Base-by-base conservation (phyloP, 2,888 invertebrate genomes). In the Panzeria rudis region DNA sequence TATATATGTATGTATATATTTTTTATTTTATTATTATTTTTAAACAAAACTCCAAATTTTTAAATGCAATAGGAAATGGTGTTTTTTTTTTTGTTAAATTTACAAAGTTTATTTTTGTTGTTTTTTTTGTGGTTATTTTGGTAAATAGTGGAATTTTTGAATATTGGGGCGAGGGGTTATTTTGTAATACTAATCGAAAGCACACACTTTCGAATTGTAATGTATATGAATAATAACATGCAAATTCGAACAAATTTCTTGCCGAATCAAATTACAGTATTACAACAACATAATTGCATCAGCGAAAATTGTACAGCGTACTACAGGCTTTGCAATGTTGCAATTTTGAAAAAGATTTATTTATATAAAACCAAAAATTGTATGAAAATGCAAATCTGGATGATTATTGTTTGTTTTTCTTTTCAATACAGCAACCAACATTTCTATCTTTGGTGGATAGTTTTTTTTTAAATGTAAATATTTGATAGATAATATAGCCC, bases 401-500 rank as follows among this genome's bases (percentile, higher is more conserved):
- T 76, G 50, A 32, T 62, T 79, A 23, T 52, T 20, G 15, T 69
- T 62, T 41, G 6, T 8, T 15, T 32, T 71, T 38, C 2, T 23
- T 56, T 75, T 41, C 17, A 50, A n/a, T 15, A 47, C 44, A 54
- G 68, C 64, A 47, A 62, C 76, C 61, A 61, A 79, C 62, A 59
- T 66, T 68, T 79, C 20, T 77, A 68, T 1, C 0, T 59, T 73
- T 68, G 15, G 15, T 64, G 38, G 44, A 25, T n/a, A 50, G 29
- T 41, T 68, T 35, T 41, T 61, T 25, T 50, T 86, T 77, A 87
- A n/a, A n/a, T n/a, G 87, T 88, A 86, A 88, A 44, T 62, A 25
- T 62, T 29, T 61, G 72, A 69, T 61, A 82, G 62, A 86, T 84
- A 87, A 86, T 88, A 88, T n/a, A n/a, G n/a, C 29, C 29, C n/a